phyloP scores from a whole-genome alignment of 1,140 invertebrate genomes.

The Dolichoris vasculosae region DNA sequence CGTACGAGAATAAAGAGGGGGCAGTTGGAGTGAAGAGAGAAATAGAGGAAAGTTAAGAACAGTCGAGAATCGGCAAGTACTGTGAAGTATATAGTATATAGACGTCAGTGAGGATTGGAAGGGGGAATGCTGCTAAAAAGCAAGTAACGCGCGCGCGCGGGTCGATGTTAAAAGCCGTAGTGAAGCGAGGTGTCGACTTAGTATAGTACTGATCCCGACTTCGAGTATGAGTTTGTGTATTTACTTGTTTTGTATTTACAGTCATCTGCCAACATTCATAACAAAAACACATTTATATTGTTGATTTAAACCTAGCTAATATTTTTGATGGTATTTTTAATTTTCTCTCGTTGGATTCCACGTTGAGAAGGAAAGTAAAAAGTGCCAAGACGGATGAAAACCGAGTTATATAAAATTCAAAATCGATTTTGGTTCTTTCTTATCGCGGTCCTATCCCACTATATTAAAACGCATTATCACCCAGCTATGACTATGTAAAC shows the following conservation, averaged over 20 bases:
- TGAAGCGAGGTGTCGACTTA: slow-evolving; percentile 58
- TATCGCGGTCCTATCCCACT: background rate
- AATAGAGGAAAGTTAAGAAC: background rate
- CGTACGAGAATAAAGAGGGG: too few species aligned
- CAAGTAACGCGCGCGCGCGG: slow-evolving; percentile 47
- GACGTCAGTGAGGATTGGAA: background rate
- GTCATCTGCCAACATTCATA: background rate
- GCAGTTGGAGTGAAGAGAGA: background rate
- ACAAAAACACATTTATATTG: background rate
- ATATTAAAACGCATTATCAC: background rate
- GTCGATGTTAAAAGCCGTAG: slow-evolving; percentile 65
- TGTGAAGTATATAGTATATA: background rate
- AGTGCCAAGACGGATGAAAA: background rate
- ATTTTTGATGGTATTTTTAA: background rate
- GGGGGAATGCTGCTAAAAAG: background rate
- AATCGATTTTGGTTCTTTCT: background rate
- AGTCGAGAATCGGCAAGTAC: background rate
- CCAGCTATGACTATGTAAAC: slow-evolving; percentile 38
- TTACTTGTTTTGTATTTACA: background rate
- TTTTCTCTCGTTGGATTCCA: background rate
- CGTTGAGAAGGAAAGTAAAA: background rate
- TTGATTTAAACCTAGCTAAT: background rate
- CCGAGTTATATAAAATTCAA: background rate
- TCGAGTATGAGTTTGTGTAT: background rate
- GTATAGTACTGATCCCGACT: slow-evolving; percentile 42